A percentile compares a stretch with the other conserved stretches of the same genome.
phyloP scores from a whole-genome alignment of 1,140 invertebrate species.

The Dinoponera quadriceps region DNA sequence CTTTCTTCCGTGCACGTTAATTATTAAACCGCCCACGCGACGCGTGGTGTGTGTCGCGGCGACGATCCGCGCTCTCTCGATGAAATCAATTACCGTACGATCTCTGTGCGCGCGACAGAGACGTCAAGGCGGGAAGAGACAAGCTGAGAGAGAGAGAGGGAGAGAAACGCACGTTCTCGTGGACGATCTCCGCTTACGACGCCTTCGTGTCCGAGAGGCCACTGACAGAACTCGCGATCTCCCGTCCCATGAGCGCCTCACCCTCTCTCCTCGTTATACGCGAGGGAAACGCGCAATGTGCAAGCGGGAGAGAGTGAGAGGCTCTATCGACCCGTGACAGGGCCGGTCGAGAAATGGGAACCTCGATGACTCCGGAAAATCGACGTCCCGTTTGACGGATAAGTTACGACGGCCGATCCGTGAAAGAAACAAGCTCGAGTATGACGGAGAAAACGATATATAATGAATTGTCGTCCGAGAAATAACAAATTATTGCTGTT shows the following conservation, averaged over 20 bases:
- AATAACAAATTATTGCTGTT: no score
- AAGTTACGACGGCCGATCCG: not conserved
- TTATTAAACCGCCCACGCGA: no score
- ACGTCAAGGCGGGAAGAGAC: not conserved
- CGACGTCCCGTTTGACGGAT: constrained; percentile 19
- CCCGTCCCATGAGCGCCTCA: constrained; percentile 48
- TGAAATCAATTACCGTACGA: constrained; percentile 32
- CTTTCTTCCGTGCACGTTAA: no score
- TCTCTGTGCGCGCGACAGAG: constrained; percentile 37
- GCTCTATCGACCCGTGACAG: constrained; percentile 76
- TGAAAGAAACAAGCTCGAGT: not conserved
- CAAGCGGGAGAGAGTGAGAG: constrained; percentile 47
- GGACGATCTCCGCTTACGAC: constrained; percentile 31
- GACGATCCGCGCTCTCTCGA: not conserved
- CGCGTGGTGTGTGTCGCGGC: not conserved
- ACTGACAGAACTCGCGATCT: constrained; percentile 75
- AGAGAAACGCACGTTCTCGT: constrained; percentile 10
- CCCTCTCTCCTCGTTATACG: constrained; percentile 7
- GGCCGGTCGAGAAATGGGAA: constrained; percentile 37
- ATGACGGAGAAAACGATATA: not conserved
- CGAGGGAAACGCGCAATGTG: constrained; percentile 8
- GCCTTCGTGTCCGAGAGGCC: constrained; percentile 75
- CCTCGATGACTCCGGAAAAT: constrained; percentile 55
- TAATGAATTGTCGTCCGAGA: no score
- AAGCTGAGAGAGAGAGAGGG: no score